phyloP scores from a whole-genome alignment of 2,888 invertebrate genomes.

The Microchrysa polita region DNA sequence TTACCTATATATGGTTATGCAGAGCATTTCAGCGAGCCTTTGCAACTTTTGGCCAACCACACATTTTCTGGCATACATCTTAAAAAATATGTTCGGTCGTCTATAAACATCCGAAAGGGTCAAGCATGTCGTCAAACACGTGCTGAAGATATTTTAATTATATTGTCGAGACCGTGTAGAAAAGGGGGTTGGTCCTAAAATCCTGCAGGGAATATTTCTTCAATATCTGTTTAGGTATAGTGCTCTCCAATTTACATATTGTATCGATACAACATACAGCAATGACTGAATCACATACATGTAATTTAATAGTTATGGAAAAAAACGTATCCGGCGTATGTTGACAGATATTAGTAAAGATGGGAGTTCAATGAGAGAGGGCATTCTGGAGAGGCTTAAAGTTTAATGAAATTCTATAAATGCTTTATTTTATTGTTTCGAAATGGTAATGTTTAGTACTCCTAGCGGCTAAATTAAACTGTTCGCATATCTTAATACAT shows the following conservation, averaged over 20 bases:
- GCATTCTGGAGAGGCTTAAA: slow-evolving; percentile 1
- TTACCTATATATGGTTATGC: slow-evolving; percentile 27
- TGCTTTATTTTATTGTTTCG: slow-evolving; percentile 26
- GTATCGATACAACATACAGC: slow-evolving; percentile 2
- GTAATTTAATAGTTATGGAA: background rate
- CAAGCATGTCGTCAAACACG: slow-evolving; percentile 47
- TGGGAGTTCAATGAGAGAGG: background rate
- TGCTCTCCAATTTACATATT: background rate
- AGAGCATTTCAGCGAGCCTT: slow-evolving; percentile 23
- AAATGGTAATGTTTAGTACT: too few relatives aligned
- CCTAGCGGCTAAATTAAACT: too few relatives aligned
- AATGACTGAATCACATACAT: slow-evolving; percentile 5
- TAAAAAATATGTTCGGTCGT: slow-evolving; percentile 18
- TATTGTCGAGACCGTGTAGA: slow-evolving; percentile 36
- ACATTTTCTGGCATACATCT: slow-evolving; percentile 25
- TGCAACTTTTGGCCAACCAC: too few relatives aligned
- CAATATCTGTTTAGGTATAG: background rate
- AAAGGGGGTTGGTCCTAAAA: slow-evolving; percentile 29
- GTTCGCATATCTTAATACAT: too few relatives aligned
- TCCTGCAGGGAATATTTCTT: background rate
- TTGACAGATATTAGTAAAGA: slow-evolving; percentile 36
- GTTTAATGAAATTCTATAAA: slow-evolving; percentile 41
- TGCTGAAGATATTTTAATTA: slow-evolving; percentile 51
- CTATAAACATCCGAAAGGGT: slow-evolving; percentile 25
- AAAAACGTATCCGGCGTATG: slow-evolving; percentile 32